These are phyloP conservation scores for Heliconius aoede DNA, from an alignment of 2,888 invertebrate genomes.

Conservation along the genomic window DNA sequence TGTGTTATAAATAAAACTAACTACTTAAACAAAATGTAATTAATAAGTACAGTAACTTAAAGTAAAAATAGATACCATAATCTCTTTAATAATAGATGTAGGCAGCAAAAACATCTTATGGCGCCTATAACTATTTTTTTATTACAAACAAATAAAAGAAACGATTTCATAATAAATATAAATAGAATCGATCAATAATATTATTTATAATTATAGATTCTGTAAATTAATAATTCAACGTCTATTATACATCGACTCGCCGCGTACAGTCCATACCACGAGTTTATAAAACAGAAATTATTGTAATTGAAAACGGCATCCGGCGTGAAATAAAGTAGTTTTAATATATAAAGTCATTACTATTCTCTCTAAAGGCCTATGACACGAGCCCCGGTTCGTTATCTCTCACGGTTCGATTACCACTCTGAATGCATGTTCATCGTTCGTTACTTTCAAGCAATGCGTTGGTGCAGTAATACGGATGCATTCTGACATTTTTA, in stretches of 20 bases:
- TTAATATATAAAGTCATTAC: slow-evolving; percentile 27
- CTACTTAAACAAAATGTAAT: neutral
- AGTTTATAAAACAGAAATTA: slow-evolving; percentile 18
- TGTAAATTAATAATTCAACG: slow-evolving; percentile 6
- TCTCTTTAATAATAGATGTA: neutral
- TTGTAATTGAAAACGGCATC: slow-evolving; percentile 26
- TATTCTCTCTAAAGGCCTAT: slow-evolving; percentile 34
- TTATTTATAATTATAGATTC: neutral
- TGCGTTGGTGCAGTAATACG: slow-evolving; percentile 17
- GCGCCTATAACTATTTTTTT: neutral
- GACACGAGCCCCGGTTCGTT: slow-evolving; percentile 54
- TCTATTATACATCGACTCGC: slow-evolving; percentile 6
- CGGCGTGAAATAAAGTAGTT: slow-evolving; percentile 28
- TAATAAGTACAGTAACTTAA: neutral
- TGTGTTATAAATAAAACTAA: neutral
- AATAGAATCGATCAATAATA: slow-evolving; percentile 17
- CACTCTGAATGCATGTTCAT: slow-evolving; percentile 50
- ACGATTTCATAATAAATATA: neutral
- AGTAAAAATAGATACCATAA: neutral
- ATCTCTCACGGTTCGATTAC: slow-evolving; percentile 62
- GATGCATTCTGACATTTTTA: neutral
- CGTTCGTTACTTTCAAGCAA: slow-evolving; percentile 52
- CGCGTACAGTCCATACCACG: slow-evolving; percentile 2
- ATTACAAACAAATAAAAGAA: neutral
- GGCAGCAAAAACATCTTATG: neutral